A percentile compares a stretch with the other conserved stretches of the same genome.
These are phyloP conservation scores for Hyposoter didymator DNA, from an alignment of 2,888 invertebrate genomes.

Conservation along the genomic window DNA sequence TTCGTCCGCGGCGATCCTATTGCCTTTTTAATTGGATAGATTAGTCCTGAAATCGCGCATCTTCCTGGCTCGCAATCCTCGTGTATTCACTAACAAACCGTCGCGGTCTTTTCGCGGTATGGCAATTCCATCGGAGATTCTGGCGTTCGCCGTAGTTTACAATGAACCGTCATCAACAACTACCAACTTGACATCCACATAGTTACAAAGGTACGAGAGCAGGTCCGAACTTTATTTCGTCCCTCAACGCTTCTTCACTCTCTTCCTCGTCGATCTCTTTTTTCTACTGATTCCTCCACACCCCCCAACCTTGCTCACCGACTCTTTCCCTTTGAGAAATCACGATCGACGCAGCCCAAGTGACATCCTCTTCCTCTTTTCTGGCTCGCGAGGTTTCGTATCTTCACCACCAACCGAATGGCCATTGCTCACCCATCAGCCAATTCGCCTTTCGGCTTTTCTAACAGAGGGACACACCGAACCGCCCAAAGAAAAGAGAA, in stretches of 20 bases:
- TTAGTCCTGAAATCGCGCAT: constrained; percentile 81
- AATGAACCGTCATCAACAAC: constrained; percentile 47
- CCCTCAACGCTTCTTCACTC: constrained; percentile 35
- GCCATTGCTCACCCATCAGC: constrained; percentile 52
- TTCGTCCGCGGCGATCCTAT: constrained; percentile 52
- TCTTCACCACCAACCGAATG: constrained; percentile 43
- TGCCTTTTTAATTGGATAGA: constrained; percentile 83
- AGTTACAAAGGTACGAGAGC: constrained; percentile 7
- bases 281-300: constrained; percentile 22
- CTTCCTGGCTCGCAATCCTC: constrained; percentile 57
- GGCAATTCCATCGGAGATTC: constrained; percentile 25
- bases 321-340: constrained; percentile 36
- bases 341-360: neutral
- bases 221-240: constrained; percentile 36
- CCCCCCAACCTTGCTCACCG: neutral
- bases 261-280: constrained; percentile 20
- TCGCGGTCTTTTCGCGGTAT: constrained; percentile 24
- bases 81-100: constrained; percentile 30
- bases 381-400: constrained; percentile 7
- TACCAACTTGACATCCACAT: constrained; percentile 7
- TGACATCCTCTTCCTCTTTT: constrained; percentile 46
- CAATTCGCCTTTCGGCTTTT: constrained; percentile 69
- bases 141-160: constrained; percentile 40
- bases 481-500: constrained; percentile 14
- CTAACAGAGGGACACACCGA: constrained; percentile 54